Evolutionary conservation across 2,888 invertebrate species (phyloP), one percentile per base, ranked within the genome.

Genomic region (Habroteleia sp.): DNA sequence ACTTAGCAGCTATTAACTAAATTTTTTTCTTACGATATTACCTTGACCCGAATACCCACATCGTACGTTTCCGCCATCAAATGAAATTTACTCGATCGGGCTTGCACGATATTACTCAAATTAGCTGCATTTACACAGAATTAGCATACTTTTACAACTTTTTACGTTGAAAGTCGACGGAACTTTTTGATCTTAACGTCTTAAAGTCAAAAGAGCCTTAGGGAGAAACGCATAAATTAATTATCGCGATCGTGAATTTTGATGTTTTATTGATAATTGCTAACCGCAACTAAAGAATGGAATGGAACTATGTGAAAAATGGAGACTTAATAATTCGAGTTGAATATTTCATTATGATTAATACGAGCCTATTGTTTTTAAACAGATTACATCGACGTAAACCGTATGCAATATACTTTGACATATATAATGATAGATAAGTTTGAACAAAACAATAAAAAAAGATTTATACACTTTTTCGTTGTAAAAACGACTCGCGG

Each of bases 291-390:
- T 27, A 48, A 62, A 62, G 60, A 62, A 37, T 29, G 17, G 35
- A 66, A 54, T 25, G 23, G 42, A 3, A 14, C 0, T 44, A 16
- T 11, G 23, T 54, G 50, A 60, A 44, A 69, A 50, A 52, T 27
- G 8, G 3, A 41, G 69, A 62, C 39, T 52, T 52, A 69, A 52
- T 44, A 42, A 52, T 69, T 69, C 52, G 16, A 16, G 39, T 52
- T 52, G 52, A 52, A 62, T 62, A 69, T 69, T 69, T 60, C 69
- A 52, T 33, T 62, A 52, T 69, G 69, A 69, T 69, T 69, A 68
- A 69, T 69, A 52, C 37, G 23, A 31, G 44, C 5, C 60, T 68
- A 69, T 69, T 69, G 69, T 69, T 69, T 60, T 69, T 69, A 39
- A 25, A 5, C 23, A 37, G 69, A 69, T 69, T 62, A 52, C 52